These are phyloP conservation scores for Drymodes brunneopygia DNA, from an alignment of 2,113 vertebrate genomes.

Conservation along the genomic window DNA sequence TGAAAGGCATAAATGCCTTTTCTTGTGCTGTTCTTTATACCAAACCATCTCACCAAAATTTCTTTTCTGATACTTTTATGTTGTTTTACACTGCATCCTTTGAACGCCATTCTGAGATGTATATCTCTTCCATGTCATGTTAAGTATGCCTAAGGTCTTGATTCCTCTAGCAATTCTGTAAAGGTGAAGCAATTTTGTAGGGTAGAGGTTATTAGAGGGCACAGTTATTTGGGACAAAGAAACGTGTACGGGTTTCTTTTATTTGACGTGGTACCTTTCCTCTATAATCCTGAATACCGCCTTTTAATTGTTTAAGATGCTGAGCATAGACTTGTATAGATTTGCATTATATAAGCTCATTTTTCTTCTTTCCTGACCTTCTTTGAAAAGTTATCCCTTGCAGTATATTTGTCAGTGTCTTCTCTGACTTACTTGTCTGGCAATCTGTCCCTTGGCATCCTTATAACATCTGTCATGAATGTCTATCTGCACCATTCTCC, in stretches of 20 bases:
- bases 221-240: neutral
- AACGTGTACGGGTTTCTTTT: neutral
- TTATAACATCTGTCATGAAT: constrained; percentile 67
- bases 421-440: constrained; percentile 50
- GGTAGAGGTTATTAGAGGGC: neutral
- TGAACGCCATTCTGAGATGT: neutral
- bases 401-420: constrained; percentile 65
- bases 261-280: neutral
- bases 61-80: neutral
- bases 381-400: constrained; percentile 39
- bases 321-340: neutral
- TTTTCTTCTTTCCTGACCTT: constrained; percentile 57
- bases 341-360: constrained; percentile 37
- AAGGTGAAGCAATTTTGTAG: neutral
- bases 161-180: neutral
- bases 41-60: neutral
- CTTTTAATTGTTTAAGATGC: constrained; percentile 11
- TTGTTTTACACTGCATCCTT: neutral
- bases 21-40: neutral
- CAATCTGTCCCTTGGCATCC: constrained; percentile 46
- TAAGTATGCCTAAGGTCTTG: neutral
- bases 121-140: neutral
- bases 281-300: neutral
- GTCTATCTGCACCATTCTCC: constrained; percentile 45
- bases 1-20: neutral